Base-by-base conservation (phyloP, 2,113 vertebrate genomes). In the Hippocampus zosterae region DNA sequence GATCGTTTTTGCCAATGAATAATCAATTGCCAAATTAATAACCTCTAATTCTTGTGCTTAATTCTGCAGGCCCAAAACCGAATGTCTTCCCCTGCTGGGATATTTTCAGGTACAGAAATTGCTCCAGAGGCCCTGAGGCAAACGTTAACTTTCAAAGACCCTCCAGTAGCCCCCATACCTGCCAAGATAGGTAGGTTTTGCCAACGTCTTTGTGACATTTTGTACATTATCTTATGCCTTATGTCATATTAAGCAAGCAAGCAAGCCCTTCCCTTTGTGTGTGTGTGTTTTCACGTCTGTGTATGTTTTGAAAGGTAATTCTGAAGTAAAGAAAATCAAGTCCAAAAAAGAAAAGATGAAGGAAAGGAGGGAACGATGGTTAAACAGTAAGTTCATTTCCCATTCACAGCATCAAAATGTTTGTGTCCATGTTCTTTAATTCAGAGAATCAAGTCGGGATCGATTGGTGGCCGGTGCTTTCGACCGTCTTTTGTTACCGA, bases 261-360 rank as follows among this genome's bases (percentile, higher is more conserved):
- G 40, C n/a, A 41, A 63, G 41, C 37, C n/a, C 13, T 59, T n/a
- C 8, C 18, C 19, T 33, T 0, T 68, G 21, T 73, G 6, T 71
- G 9, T 71, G 46, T 16, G 15, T 48, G 13, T 48, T 19, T 52
- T 8, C 0, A 2, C 5, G 3, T 48, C 19, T n/a, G 19, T 19
- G 16, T 52, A 5, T 59, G 33, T 60, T 57, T 77, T 65, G 42
- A n/a, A 23, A 42, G 62, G 18, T 75, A 37, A 21, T 83, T 9
- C 78, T 2, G 93, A 92, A 68, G 80, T 81, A 46, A 95, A 92
- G 81, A 27, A 64, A 0, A 1, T 91, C 63, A 81, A 95, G 79
- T 82, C 95, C 15, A 98, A 98, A 86, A 98, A 95, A 77, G 95
- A 96, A 80, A 98, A 96, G 79, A 92, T 92, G 87, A 98, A 94